A percentile compares a stretch with the other conserved stretches of the same genome.
Conservation (phyloP, 2,888 invertebrate species). For the Mechanitis mazaeus region DNA sequence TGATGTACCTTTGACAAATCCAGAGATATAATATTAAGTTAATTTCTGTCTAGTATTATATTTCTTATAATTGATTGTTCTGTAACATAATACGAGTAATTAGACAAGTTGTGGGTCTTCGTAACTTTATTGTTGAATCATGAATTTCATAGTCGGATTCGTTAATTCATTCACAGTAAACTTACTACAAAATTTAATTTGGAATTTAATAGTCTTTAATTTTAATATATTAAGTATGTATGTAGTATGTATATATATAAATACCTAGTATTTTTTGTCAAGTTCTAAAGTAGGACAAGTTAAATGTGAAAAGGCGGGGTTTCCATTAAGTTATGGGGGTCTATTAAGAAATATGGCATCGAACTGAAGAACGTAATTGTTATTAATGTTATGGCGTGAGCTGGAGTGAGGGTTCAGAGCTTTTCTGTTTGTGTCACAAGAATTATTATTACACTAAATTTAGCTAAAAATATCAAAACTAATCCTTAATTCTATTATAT, state of each 20-base stretch:
- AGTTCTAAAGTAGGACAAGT: not conserved
- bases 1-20: too few relatives aligned
- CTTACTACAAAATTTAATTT: too few relatives aligned
- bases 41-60: not conserved
- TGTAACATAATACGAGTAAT: constrained; percentile 12
- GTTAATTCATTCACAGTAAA: not conserved
- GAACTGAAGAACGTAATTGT: constrained; percentile 53
- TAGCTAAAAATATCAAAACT: too few relatives aligned
- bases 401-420: constrained; percentile 16
- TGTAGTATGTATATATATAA: too few relatives aligned
- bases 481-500: too few relatives aligned
- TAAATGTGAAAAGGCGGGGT: constrained; percentile 19
- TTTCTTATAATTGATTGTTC: constrained; percentile 6
- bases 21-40: too few relatives aligned
- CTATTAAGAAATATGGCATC: constrained; percentile 59
- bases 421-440: not conserved
- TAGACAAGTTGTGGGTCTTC: constrained; percentile 12
- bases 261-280: not conserved
- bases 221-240: not conserved
- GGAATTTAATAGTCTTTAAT: too few relatives aligned
- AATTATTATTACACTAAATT: not conserved
- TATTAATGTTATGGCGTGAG: constrained; percentile 46
- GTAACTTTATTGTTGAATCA: constrained; percentile 10
- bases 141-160: not conserved
- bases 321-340: constrained; percentile 40